Conservation (phyloP, 2,113 vertebrate genomes). For the Empidonax traillii region DNA sequence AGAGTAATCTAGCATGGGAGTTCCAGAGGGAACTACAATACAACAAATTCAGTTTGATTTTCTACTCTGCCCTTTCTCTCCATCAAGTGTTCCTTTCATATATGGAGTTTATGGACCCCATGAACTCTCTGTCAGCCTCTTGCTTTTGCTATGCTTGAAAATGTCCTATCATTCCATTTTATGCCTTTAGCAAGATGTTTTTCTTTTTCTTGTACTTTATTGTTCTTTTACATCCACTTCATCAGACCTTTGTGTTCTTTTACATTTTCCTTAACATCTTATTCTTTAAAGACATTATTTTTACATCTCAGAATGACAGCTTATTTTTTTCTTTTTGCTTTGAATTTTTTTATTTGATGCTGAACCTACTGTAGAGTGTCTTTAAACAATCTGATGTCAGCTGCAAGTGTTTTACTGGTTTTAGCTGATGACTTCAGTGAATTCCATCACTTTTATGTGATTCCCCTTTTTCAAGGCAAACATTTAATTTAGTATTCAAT, state of each 20-base stretch:
- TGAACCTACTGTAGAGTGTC: neutral
- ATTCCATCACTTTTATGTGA: neutral
- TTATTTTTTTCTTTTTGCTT: neutral
- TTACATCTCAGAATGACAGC: neutral
- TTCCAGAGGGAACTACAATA: neutral
- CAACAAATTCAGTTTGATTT: neutral
- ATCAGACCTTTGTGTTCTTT: neutral
- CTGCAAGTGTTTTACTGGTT: neutral
- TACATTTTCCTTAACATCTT: neutral
- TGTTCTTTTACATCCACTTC: neutral
- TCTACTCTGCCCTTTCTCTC: neutral
- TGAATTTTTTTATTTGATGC: neutral
- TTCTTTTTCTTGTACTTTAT: neutral
- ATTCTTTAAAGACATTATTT: neutral
- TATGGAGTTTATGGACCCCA: neutral
- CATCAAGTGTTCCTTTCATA: neutral
- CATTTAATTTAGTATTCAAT: neutral
- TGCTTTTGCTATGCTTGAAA: neutral
- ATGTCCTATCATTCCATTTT: neutral
- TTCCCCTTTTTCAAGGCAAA: conserved; percentile 2
- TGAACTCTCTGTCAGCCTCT: neutral
- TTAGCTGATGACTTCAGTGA: neutral
- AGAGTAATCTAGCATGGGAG: neutral
- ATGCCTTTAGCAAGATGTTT: neutral
- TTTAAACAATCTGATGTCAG: neutral